Evolutionary conservation across 2,797 vertebrate species (phyloP), one percentile per base, ranked within the genome.

Genomic region (Gobio occitaniae): DNA sequence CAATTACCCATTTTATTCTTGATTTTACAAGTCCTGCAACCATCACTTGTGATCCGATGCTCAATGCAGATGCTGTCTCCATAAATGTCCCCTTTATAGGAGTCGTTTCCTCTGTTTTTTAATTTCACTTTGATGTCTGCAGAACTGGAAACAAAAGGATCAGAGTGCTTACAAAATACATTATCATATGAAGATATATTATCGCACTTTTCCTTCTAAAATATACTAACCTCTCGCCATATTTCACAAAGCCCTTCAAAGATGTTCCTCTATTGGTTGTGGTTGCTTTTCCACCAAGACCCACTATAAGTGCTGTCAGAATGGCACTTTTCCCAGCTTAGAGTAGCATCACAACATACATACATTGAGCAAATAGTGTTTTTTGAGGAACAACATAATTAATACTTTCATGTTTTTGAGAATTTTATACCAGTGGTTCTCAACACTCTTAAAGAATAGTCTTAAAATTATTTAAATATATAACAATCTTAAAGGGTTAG

Each of bases 221-320:
- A 21, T 32, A 41, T 75, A 87, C 87, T 65, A 50, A 93, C 92
- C 87, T 91, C 78, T 92, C 91, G 84, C 91, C 91, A 76, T 91
- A 88, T 89, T 91, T 93, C 36, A 92, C 91, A 87, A 93, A 93
- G 70, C 90, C 89, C 29, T 92, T 95, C 59, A 95, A 86, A 0
- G 93, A 94, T 52, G 86, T 86, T 76, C 92, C 94, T 90, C 94
- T 91, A 87, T 94, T 95, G 1, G 95, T 95, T 86, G 91, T 86
- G 0, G 90, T 93, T 76, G 95, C 94, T 76, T 94, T 95, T 80
- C 94, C 95, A 16, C 95, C 94, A 41, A 95, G 93, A 19, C 94
- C 94, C 0, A 95, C 93, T 2, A 95, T 94, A 80, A 95, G 87
- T 32, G 92, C 95, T 0, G 94, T 94, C 70, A 95, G 89, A 47